A percentile compares a stretch with the other conserved stretches of the same genome.
These are phyloP conservation scores for Reticulitermes speratus DNA, from an alignment of 1,140 invertebrate species.

Conservation along the genomic window DNA sequence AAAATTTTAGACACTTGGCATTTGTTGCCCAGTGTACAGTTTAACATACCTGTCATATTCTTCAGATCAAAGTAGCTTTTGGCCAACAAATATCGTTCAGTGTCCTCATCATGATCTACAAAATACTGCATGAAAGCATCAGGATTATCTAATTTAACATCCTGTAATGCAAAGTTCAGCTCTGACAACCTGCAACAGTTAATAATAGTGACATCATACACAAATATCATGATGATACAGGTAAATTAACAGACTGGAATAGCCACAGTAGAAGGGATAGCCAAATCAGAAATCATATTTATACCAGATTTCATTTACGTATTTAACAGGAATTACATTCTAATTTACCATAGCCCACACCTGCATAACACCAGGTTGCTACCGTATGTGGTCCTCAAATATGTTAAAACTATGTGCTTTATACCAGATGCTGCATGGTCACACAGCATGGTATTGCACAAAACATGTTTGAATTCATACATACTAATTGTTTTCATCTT, in stretches of 20 bases:
- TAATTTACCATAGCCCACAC: not conserved
- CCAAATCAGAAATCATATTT: not conserved
- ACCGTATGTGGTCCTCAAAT: too few species aligned
- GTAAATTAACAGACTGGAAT: not conserved
- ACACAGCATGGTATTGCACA: too few species aligned
- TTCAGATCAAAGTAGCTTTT: conserved; percentile 88
- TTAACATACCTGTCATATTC: conserved; percentile 72
- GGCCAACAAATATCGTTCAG: conserved; percentile 74
- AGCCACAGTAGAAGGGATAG: conserved; percentile 12
- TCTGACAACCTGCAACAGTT: conserved; percentile 66
- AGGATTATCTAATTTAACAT: conserved; percentile 58
- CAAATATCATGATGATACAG: not conserved
- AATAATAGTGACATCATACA: conserved; percentile 18
- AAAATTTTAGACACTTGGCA: too few species aligned
- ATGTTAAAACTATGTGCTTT: too few species aligned
- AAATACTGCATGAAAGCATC: conserved; percentile 20
- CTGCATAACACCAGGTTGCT: too few species aligned
- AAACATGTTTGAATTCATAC: too few species aligned
- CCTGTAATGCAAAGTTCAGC: conserved; percentile 72
- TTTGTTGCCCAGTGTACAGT: conserved; percentile 19
- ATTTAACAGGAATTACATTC: conserved; percentile 21
- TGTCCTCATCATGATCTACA: conserved; percentile 53
- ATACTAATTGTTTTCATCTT: too few species aligned
- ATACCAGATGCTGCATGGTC: too few species aligned
- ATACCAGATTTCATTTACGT: not conserved